Base-by-base conservation (phyloP, 1,140 invertebrate genomes). In the Musca vetustissima region DNA sequence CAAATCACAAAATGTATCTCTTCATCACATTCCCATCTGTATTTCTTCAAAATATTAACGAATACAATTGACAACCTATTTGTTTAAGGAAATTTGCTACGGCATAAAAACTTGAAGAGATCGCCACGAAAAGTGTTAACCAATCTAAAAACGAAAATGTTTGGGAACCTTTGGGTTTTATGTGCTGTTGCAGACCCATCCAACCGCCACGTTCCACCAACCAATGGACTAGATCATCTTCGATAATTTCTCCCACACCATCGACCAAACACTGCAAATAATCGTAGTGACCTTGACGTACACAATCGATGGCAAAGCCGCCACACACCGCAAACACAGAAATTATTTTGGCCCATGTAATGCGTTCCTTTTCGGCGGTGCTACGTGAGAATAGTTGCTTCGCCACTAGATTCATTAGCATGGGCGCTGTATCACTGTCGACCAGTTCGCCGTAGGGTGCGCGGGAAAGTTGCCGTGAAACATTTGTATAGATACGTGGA, bases 291-390 rank as follows among this genome's bases (percentile, higher is more conserved):
- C 88, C 88, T 74, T 88, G 87, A 3, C 86, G 84, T 0, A 91
- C 89, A 73, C 88, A 90, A 74, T 92, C 91, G 0, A 90, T 87
- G n/a, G 89, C 89, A 24, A 92, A 84, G 0, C 89, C 89, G 6
- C 89, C 90, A 11, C 89, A 88, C 1, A 92, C 84, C 0, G 89
- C 87, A 72, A 87, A 90, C 55, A 92, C 83, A 0, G 90, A 88
- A 1, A 91, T 86, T 17, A 92, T 86, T 80, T 90, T 88, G 21
- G 86, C 86, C 90, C 89, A 91, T 2, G 85, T 89, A 49, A 90
- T 86, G 19, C 57, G 57, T 24, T 61, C 57, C 17, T 61, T 61
- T 13, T 61, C 57, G 17, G 32, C n/a, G 67, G 88, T 87, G 2
- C 80, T 78, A 48, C 84, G 84, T 17, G 57, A 61, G 64, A 89